A percentile compares a stretch with the other conserved stretches of the same genome.
Conservation (phyloP, 2,113 vertebrate species). For the Dendrocopos noguchii region DNA sequence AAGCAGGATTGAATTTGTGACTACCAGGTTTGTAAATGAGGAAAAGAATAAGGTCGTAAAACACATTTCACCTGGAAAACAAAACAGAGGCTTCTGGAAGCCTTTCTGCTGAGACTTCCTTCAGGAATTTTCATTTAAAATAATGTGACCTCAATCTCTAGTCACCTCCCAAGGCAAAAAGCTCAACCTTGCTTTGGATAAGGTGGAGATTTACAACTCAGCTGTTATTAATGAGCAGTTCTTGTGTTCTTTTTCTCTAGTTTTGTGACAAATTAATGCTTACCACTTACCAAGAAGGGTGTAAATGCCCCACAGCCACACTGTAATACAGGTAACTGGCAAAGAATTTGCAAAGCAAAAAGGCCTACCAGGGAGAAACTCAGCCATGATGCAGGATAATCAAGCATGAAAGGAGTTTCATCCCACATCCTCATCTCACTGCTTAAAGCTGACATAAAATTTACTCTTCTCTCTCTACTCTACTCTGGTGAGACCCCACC, state of each 20-base stretch:
- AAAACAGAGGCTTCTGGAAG: not conserved
- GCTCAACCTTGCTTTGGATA: not conserved
- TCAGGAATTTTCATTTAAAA: not conserved
- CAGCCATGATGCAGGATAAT: not conserved
- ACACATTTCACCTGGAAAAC: not conserved
- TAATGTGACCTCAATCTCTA: not conserved
- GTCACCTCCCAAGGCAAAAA: not conserved
- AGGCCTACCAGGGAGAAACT: not conserved
- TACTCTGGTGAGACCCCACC: no score
- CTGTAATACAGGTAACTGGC: not conserved
- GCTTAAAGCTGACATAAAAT: not conserved
- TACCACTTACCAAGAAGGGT: not conserved
- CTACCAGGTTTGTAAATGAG: conserved; percentile 20
- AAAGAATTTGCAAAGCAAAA: not conserved
- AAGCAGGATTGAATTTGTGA: conserved; percentile 20
- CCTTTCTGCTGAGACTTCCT: not conserved
- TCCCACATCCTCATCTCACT: not conserved
- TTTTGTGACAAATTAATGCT: not conserved
- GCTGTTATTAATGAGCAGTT: not conserved
- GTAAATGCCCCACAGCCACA: not conserved
- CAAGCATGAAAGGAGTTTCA: not conserved
- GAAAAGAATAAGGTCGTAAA: not conserved
- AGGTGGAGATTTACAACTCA: not conserved
- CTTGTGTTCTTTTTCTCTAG: not conserved
- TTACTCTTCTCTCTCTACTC: no score